Evolutionary conservation across 2,888 invertebrate genomes (phyloP).

Genomic region (Agriopis aurantiaria): DNA sequence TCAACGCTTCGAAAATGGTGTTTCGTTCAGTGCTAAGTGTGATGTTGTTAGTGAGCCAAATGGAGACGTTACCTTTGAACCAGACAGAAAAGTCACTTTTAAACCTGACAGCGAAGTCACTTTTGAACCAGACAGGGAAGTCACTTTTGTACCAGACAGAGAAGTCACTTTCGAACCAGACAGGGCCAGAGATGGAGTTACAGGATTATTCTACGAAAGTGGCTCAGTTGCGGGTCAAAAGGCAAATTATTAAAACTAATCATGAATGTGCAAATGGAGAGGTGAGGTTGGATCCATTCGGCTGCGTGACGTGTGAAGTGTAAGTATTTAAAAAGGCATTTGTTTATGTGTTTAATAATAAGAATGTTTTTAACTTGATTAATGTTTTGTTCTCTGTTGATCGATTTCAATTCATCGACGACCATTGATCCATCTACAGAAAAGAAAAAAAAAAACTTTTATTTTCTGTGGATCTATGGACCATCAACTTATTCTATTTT

Average conservation of each 20-base stretch:
- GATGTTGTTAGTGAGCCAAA: background rate
- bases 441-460: no score
- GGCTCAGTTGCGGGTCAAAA: background rate
- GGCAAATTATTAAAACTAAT: background rate
- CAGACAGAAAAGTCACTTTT: background rate
- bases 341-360: background rate
- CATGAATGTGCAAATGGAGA: background rate
- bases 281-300: background rate
- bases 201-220: background rate
- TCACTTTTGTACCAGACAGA: background rate
- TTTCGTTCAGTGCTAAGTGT: background rate
- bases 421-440: no score
- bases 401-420: no score
- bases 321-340: background rate
- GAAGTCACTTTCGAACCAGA: background rate
- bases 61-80: background rate
- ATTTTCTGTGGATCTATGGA: no score
- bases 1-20: background rate
- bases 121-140: background rate
- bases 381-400: no score
- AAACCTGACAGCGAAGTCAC: background rate
- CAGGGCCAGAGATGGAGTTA: background rate
- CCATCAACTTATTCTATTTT: no score
- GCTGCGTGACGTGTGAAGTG: background rate
- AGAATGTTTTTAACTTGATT: background rate